Conservation (phyloP, 1,140 invertebrate genomes). For the Lepidotrigona ventralis region DNA sequence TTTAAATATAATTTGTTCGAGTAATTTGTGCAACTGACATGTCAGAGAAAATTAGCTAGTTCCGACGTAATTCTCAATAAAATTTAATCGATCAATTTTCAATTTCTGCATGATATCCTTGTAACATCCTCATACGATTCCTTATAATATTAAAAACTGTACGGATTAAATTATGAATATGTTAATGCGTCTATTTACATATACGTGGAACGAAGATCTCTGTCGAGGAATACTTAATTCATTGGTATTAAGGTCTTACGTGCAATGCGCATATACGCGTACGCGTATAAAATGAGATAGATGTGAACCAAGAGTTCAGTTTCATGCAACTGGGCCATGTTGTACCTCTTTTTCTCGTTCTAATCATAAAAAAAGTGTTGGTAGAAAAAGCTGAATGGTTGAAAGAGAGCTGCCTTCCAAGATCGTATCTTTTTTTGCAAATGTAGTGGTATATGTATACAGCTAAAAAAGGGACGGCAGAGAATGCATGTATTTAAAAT, state of each 20-base stretch:
- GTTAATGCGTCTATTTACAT: not conserved
- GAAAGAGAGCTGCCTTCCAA: not conserved
- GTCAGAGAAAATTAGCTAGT: not conserved
- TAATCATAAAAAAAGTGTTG: not conserved
- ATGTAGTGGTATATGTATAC: not conserved
- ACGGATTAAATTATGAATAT: not conserved
- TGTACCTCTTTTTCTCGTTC: not conserved
- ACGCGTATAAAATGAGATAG: not conserved
- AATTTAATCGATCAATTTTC: not conserved
- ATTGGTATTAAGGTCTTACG: not conserved
- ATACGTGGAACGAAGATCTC: not conserved
- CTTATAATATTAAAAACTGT: not conserved
- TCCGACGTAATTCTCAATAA: not conserved
- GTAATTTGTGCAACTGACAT: not conserved
- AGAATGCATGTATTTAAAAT: not conserved
- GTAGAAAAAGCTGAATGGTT: not conserved
- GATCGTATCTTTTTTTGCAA: not conserved
- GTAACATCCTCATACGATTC: not conserved
- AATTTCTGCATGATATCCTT: too few species aligned
- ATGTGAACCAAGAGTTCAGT: not conserved
- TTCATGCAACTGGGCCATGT: not conserved
- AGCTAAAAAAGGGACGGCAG: not conserved
- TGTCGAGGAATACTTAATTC: not conserved
- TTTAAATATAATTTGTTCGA: not conserved
- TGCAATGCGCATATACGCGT: not conserved